Evolutionary conservation across 2,888 invertebrate genomes (phyloP).

Genomic region (Glaucopsyche alexis): DNA sequence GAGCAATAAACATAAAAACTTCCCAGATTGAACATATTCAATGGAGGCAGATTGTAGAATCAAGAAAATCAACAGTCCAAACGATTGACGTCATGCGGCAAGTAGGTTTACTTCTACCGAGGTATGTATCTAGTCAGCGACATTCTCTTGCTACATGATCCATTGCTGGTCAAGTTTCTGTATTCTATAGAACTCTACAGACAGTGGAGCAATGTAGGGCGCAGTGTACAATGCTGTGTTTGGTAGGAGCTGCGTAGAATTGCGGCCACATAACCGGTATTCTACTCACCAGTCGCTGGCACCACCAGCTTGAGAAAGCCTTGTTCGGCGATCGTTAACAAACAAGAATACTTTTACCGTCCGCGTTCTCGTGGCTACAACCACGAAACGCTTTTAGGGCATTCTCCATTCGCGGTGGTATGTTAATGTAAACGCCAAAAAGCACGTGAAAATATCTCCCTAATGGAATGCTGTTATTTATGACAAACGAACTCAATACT

Average conservation of each 20-base stretch:
- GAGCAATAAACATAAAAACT: constrained; percentile 43
- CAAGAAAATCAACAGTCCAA: constrained; percentile 76
- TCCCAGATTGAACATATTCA: constrained; percentile 65
- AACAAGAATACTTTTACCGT: constrained; percentile 66
- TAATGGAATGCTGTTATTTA: constrained; percentile 23
- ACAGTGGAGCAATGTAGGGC: constrained; percentile 55
- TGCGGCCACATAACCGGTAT: constrained; percentile 80
- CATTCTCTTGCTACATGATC: constrained; percentile 41
- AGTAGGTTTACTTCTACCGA: constrained; percentile 62
- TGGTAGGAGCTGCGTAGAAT: constrained; percentile 62
- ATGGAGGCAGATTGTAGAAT: constrained; percentile 70
- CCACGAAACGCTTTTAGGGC: constrained; percentile 49
- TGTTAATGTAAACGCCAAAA: constrained; percentile 38
- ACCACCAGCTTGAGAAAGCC: constrained; percentile 75
- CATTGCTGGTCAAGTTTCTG: constrained; percentile 51
- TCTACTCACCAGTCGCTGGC: constrained; percentile 63
- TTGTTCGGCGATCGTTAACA: constrained; percentile 67
- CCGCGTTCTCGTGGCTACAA: constrained; percentile 51
- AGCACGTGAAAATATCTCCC: not conserved
- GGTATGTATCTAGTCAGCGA: constrained; percentile 36
- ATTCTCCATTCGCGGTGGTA: constrained; percentile 39
- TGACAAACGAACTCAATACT: constrained; percentile 16
- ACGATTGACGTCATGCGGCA: constrained; percentile 76
- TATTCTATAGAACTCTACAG: constrained; percentile 36
- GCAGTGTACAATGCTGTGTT: constrained; percentile 43